Evolutionary conservation across 2,797 vertebrate species (phyloP), one percentile per base, ranked within the genome.

Genomic region (Chelon labrosus): DNA sequence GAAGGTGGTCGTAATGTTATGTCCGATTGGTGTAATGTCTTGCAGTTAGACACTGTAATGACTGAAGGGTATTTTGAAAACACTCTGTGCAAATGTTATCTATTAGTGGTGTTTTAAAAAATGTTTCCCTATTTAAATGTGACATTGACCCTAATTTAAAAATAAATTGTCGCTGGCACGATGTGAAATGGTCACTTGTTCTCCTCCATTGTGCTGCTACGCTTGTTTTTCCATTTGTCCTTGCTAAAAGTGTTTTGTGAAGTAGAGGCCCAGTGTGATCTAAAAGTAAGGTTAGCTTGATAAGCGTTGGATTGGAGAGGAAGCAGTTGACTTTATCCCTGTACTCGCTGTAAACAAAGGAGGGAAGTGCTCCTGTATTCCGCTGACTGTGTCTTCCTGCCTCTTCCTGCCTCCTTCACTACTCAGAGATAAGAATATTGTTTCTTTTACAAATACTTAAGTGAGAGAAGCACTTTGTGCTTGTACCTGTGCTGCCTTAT

Each of bases 341-440:
- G 53, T 58, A 57, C 72, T 73, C 58, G 14, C 10, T 38, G 73
- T 88, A 88, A 90, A 93, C 92, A 93, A 92, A 87, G 65, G 57
- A 67, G 67, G 92, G 92, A 92, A 92, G 83, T 87, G 73, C 64
- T 80, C 46, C 78, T 52, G 22, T 70, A 19, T 68, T 74, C 73
- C 22, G 25, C 73, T 65, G 75, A 68, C 76, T 41, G 75, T 73
- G 62, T 75, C 73, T 91, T n/a, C n/a, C n/a, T n/a, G n/a, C n/a
- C n/a, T 22, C 22, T 22, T 90, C 89, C 88, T 88, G 89, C 50
- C 55, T 51, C 65, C 73, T 77, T 70, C 55, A 64, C 80, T 54
- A 37, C 60, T n/a, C 31, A 10, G 1, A 65, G 82, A 87, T 86
- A 88, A 83, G 56, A 85, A 62, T 31, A 64, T 19, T 39, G 20